Percentiles rank a stretch among this genome's conserved stretches.
phyloP scores from a whole-genome alignment of 1,140 invertebrate species.

The Caenorhabditis inopinata region DNA sequence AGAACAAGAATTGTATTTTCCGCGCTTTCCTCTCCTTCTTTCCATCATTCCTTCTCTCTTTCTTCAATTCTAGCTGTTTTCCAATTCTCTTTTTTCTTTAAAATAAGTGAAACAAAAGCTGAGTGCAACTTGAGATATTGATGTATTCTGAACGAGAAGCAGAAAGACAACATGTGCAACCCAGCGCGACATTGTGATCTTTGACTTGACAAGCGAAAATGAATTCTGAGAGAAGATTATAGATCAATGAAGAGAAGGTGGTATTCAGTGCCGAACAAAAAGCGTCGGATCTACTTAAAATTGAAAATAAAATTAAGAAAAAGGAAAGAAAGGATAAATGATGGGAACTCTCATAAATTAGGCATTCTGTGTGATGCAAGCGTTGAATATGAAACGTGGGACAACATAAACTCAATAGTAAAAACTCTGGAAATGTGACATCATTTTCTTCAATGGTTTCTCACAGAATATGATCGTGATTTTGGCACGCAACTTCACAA shows the following conservation, averaged over 20 bases:
- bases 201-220: neutral
- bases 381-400: constrained; percentile 8
- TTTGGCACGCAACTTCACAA: neutral
- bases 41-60: neutral
- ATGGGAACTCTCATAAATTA: neutral
- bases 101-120: constrained; percentile 13
- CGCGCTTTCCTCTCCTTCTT: neutral
- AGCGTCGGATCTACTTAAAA: neutral
- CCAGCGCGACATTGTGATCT: neutral
- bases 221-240: constrained; percentile 9
- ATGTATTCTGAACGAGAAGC: neutral
- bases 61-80: neutral
- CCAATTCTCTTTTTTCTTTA: neutral
- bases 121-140: constrained; percentile 3
- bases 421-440: no score
- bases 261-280: neutral
- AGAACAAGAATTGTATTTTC: constrained; percentile 11
- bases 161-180: neutral
- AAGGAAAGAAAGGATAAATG: neutral
- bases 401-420: no score
- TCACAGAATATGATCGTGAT: neutral
- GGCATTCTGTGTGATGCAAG: neutral
- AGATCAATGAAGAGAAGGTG: neutral
- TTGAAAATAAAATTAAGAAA: neutral
- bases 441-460: neutral